Percentiles rank a stretch among this genome's conserved stretches.
These are phyloP conservation scores for Scomber colias DNA, from an alignment of 2,113 vertebrate species.

Conservation along the genomic window DNA sequence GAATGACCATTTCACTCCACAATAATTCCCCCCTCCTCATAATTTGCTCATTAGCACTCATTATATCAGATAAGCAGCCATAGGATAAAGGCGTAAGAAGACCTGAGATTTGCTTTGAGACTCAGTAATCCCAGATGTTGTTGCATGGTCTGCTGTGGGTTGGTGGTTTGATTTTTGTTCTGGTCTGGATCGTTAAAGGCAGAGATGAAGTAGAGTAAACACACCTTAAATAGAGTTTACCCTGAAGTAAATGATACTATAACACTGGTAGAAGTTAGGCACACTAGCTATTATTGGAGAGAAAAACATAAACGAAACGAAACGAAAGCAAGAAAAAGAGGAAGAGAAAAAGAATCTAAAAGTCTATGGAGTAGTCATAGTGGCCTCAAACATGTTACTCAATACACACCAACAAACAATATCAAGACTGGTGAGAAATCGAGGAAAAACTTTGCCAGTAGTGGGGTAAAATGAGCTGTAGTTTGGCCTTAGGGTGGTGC, in stretches of 20 bases:
- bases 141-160: slow-evolving; percentile 28
- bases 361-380: background rate
- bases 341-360: background rate
- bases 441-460: background rate
- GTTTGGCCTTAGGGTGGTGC: background rate
- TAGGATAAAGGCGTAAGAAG: background rate
- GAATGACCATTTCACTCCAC: slow-evolving; percentile 57
- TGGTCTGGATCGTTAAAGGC: slow-evolving; percentile 26
- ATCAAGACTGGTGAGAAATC: background rate
- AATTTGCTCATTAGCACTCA: slow-evolving; percentile 23
- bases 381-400: background rate
- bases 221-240: background rate
- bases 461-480: background rate
- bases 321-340: background rate
- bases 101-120: background rate
- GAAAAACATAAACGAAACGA: background rate
- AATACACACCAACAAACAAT: background rate
- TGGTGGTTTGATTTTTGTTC: slow-evolving; percentile 17
- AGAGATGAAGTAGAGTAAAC: background rate
- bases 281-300: background rate
- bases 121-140: slow-evolving; percentile 44
- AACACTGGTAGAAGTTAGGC: background rate
- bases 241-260: background rate
- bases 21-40: slow-evolving; percentile 27
- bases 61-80: slow-evolving; percentile 19